Conservation (phyloP, 2,797 vertebrate genomes). For the Rallus crepitans region DNA sequence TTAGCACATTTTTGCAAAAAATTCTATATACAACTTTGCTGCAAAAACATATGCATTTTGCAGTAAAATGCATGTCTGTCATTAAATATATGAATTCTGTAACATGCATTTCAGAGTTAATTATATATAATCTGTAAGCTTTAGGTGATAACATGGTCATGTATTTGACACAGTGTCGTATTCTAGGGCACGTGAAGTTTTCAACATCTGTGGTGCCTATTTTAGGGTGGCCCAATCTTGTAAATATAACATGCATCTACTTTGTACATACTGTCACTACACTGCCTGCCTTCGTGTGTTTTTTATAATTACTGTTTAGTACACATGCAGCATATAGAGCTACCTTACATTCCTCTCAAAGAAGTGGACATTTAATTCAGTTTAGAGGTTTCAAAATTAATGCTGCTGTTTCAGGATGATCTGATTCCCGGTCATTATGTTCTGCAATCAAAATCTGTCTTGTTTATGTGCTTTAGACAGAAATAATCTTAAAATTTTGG, state of each 20-base stretch:
- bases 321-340: background rate
- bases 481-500: background rate
- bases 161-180: constrained; percentile 35
- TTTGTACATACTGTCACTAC: constrained; percentile 33
- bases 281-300: background rate
- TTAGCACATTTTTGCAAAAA: background rate
- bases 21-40: background rate
- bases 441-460: background rate
- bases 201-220: constrained; percentile 61
- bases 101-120: constrained; percentile 37
- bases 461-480: background rate
- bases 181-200: constrained; percentile 47
- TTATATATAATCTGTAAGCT: constrained; percentile 37
- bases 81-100: constrained; percentile 15
- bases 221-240: constrained; percentile 31
- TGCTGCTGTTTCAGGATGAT: background rate
- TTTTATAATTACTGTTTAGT: constrained; percentile 37
- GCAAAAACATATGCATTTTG: background rate
- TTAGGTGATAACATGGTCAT: constrained; percentile 36
- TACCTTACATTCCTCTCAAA: constrained; percentile 1
- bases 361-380: background rate
- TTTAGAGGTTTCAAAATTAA: constrained; percentile 5
- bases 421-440: background rate
- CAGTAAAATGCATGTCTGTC: constrained; percentile 14
- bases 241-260: background rate